Conservation (phyloP, 2,888 invertebrate genomes). For the Latheticus oryzae region DNA sequence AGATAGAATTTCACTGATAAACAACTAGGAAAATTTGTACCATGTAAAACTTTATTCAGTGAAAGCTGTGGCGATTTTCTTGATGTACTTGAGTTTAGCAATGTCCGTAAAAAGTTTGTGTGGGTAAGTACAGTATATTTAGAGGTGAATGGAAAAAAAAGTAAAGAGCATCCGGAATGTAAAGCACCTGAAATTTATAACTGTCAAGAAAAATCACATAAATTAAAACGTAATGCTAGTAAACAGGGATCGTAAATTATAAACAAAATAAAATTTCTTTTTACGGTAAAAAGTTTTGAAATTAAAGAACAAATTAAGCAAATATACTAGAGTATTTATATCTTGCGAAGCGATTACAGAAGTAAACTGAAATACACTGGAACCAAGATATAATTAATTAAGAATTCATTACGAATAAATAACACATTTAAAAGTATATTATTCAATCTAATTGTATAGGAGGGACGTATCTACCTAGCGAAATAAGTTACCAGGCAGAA, state of each 20-base stretch:
- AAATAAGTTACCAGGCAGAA: conserved; percentile 47
- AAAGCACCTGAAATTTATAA: conserved; percentile 33
- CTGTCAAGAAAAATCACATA: conserved; percentile 38
- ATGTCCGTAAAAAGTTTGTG: conserved; percentile 2
- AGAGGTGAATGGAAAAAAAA: conserved; percentile 8
- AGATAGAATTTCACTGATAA: too few relatives aligned
- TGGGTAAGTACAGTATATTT: conserved; percentile 3
- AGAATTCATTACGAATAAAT: conserved; percentile 41
- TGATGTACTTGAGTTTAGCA: neutral
- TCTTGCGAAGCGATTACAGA: conserved; percentile 33
- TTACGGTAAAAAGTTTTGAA: conserved; percentile 27
- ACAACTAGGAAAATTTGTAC: too few relatives aligned
- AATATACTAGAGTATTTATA: conserved; percentile 32
- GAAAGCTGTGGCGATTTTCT: conserved; percentile 4
- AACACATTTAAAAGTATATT: conserved; percentile 40
- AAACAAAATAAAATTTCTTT: conserved; percentile 34
- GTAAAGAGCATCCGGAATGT: conserved; percentile 14
- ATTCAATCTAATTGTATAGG: conserved; percentile 38
- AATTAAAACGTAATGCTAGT: conserved; percentile 39
- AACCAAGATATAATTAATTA: conserved; percentile 39
- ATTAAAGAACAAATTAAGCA: conserved; percentile 37
- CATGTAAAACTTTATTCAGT: conserved; percentile 5
- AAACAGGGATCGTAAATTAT: conserved; percentile 37
- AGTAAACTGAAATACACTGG: conserved; percentile 20
- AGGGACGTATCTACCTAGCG: conserved; percentile 39